phyloP scores from a whole-genome alignment of 2,888 invertebrate species.

The Nemotelus nigrinus region DNA sequence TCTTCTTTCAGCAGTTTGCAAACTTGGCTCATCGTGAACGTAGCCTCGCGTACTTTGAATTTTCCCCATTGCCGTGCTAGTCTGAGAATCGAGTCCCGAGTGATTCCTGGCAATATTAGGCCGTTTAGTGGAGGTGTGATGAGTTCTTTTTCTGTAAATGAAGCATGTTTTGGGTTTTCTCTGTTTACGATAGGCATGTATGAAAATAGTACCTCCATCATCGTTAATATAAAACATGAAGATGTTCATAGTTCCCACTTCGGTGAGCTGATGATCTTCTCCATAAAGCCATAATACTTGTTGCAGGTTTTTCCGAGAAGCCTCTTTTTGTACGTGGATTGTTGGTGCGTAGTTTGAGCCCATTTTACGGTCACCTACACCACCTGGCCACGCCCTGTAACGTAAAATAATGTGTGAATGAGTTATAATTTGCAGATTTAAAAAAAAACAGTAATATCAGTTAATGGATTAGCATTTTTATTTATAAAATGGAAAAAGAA shows the following conservation, averaged over 20 bases:
- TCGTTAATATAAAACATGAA: slow-evolving; percentile 89
- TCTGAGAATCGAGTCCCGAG: slow-evolving; percentile 86
- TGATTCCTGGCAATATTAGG: slow-evolving; percentile 94
- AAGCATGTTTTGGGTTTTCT: background rate
- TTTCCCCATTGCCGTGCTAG: slow-evolving; percentile 86
- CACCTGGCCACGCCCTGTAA: slow-evolving; percentile 86
- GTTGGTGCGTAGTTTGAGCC: slow-evolving; percentile 94
- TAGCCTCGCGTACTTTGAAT: slow-evolving; percentile 81
- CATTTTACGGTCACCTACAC: slow-evolving; percentile 94
- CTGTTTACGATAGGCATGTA: background rate
- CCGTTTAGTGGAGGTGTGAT: slow-evolving; percentile 94
- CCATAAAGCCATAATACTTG: slow-evolving; percentile 98
- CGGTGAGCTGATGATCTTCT: slow-evolving; percentile 90
- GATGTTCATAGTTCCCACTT: slow-evolving; percentile 99
- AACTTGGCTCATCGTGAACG: slow-evolving; percentile 86
- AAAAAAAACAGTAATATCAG: too few species aligned
- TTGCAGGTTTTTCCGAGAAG: slow-evolving; percentile 80
- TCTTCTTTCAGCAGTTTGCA: slow-evolving; percentile 78
- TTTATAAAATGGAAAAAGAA: too few species aligned
- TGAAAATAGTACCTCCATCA: slow-evolving; percentile 77
- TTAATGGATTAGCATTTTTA: too few species aligned
- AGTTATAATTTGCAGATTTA: too few species aligned
- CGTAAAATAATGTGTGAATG: too few species aligned
- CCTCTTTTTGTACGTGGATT: slow-evolving; percentile 83
- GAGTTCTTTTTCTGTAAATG: slow-evolving; percentile 80